Base-by-base conservation (phyloP, 2,888 invertebrate genomes). In the Coremacera marginata region DNA sequence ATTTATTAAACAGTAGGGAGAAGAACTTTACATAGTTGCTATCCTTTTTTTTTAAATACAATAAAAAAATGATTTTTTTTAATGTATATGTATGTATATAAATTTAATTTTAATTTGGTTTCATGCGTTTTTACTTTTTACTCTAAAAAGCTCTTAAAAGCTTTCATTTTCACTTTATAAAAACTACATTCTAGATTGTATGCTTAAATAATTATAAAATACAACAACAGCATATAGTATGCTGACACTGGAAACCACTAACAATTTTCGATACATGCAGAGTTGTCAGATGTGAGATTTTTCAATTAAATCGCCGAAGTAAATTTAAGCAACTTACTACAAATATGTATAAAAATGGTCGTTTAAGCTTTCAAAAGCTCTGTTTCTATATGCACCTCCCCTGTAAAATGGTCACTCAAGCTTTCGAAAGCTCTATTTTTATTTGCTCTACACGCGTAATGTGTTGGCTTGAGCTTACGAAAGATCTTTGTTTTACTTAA, bases 21-120 rank as follows among this genome's bases (percentile, higher is more conserved):
- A 3, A 44, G 11, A 55, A 55, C 19, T 63, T 49, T 76, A 31
- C 62, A 27, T 16, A 60, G 14, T 55, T 65, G 49, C 68, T 67
- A 70, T 55, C 8, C 4, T 65, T 71, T 31, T 31, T 31, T 31
- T 31, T 31, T 27, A 27, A 68, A 74, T 73, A 71, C 62, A 75
- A 77, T 78, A 78, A 75, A 79, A n/a, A 78, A 71, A 76, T 75
- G 60, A 71, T 78, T 77, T 74, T 74, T 74, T 78, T 70, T 60
- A 78, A 3, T 52, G n/a, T 52, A 16, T 52, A 2, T 55, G 55
- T 22, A 19, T 55, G 19, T 8, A 55, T 79, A 67, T 71, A 74
- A 72, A 49, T 76, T 80, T 79, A 79, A 79, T 83, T 82, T 84
- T 82, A 85, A 86, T 86, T 86, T 86, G 86, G 87, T 85, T 86